Evolutionary conservation across 2,888 invertebrate genomes (phyloP).

Genomic region (Orchesellides sinensis): DNA sequence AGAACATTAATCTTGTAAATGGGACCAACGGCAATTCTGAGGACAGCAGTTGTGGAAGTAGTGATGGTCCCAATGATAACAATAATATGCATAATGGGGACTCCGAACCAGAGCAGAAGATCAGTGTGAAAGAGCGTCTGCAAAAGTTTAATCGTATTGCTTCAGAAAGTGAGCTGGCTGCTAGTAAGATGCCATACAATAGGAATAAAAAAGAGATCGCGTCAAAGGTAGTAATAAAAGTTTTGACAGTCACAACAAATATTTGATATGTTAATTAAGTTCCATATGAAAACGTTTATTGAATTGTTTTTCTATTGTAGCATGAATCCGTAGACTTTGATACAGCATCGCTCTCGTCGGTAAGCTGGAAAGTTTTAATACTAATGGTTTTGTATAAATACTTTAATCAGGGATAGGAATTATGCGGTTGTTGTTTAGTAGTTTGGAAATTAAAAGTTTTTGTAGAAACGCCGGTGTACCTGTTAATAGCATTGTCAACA

Average conservation of each 20-base stretch:
- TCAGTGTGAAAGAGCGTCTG: conserved; percentile 94
- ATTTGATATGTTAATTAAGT: no score
- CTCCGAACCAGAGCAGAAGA: conserved; percentile 78
- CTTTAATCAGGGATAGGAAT: no score
- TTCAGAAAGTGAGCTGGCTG: conserved; percentile 82
- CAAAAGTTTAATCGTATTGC: conserved; percentile 95
- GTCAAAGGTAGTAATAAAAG: conserved; percentile 59
- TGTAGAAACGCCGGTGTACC: no score
- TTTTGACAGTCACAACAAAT: no score
- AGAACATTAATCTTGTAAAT: conserved; percentile 68
- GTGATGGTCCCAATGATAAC: conserved; percentile 45
- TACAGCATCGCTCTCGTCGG: conserved; percentile 84
- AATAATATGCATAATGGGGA: conserved; percentile 68
- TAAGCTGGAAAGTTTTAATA: conserved; percentile 80
- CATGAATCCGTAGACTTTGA: conserved; percentile 85
- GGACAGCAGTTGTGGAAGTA: conserved; percentile 42
- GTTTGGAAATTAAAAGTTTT: no score
- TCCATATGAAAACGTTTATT: not conserved
- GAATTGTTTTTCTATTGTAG: conserved; percentile 74
- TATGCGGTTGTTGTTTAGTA: no score
- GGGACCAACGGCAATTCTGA: conserved; percentile 61
- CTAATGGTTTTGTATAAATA: no score
- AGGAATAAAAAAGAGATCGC: conserved; percentile 68
- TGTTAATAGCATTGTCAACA: no score
- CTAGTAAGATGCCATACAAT: conserved; percentile 69